Evolutionary conservation across 2,113 vertebrate species (phyloP).

Genomic region (Chionodraco myersi): DNA sequence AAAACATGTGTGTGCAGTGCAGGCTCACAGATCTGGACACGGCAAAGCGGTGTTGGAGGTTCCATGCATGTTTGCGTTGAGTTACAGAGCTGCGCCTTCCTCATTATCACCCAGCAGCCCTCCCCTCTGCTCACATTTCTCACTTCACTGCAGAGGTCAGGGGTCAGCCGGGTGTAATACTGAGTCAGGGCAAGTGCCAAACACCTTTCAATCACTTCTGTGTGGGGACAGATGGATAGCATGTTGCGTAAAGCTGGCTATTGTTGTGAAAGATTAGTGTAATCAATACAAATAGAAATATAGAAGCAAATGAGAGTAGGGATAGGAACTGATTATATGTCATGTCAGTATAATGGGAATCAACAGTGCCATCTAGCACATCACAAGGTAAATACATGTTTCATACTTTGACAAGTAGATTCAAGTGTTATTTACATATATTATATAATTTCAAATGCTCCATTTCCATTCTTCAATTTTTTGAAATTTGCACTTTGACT

Average conservation of each 20-base stretch:
- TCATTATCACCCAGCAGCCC: slow-evolving; percentile 66
- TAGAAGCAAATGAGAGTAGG: not conserved
- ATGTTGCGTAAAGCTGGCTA: not conserved
- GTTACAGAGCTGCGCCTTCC: slow-evolving; percentile 46
- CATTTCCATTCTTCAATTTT: not conserved
- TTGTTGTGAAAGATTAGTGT: not conserved
- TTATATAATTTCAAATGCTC: not conserved
- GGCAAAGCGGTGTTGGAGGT: not conserved
- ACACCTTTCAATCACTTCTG: slow-evolving; percentile 35
- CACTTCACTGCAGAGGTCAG: slow-evolving; percentile 49
- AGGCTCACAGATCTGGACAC: not conserved
- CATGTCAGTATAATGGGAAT: slow-evolving; percentile 33
- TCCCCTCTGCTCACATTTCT: slow-evolving; percentile 55
- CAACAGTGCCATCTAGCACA: slow-evolving; percentile 60
- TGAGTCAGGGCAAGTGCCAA: slow-evolving; percentile 20
- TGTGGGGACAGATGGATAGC: not conserved
- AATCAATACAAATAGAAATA: not conserved
- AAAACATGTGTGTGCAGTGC: not conserved
- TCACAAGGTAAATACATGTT: slow-evolving; percentile 32
- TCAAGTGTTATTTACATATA: not conserved
- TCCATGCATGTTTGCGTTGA: slow-evolving; percentile 46
- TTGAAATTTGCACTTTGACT: not conserved
- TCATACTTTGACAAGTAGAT: slow-evolving; percentile 26
- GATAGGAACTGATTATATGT: not conserved
- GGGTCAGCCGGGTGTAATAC: slow-evolving; percentile 48